Percentiles rank a stretch among this genome's conserved stretches.
Evolutionary conservation across 1,140 invertebrate species (phyloP).

Genomic region (Hyles euphorbiae): DNA sequence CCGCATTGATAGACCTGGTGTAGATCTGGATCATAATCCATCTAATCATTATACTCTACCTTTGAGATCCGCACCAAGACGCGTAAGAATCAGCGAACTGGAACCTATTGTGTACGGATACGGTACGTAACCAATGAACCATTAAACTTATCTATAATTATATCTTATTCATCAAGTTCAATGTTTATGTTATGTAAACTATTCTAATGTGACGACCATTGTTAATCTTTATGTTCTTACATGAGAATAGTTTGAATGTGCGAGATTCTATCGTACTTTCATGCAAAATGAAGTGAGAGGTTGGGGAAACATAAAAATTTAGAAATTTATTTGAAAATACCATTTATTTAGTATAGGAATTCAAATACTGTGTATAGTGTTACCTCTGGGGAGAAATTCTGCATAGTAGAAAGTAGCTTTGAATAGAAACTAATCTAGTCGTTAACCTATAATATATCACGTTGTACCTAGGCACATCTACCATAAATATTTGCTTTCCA

Average conservation of each 20-base stretch:
- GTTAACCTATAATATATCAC: constrained; percentile 48
- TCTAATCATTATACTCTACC: constrained; percentile 49
- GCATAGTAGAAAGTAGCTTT: constrained; percentile 61
- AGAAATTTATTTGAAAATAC: no score
- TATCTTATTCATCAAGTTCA: no score
- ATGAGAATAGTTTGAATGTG: no score
- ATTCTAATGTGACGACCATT: no score
- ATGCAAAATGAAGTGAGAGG: no score
- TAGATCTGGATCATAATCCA: constrained; percentile 19
- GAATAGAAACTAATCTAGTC: constrained; percentile 60
- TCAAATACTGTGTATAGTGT: constrained; percentile 7
- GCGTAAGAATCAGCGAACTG: constrained; percentile 60
- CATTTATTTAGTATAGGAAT: no score
- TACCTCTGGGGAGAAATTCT: constrained; percentile 46
- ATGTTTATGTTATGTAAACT: no score
- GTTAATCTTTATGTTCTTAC: no score
- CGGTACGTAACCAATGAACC: constrained; percentile 38
- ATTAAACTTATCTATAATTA: no score
- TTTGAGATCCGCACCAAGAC: constrained; percentile 41
- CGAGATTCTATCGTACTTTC: no score
- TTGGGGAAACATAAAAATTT: no score
- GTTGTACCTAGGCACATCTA: constrained; percentile 28
- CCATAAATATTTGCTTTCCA: constrained; percentile 43
- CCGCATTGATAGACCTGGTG: constrained; percentile 19
- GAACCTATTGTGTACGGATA: constrained; percentile 58